These are phyloP conservation scores for Sebastes hubbsi DNA, from an alignment of 2,797 vertebrate species.

Conservation along the genomic window DNA sequence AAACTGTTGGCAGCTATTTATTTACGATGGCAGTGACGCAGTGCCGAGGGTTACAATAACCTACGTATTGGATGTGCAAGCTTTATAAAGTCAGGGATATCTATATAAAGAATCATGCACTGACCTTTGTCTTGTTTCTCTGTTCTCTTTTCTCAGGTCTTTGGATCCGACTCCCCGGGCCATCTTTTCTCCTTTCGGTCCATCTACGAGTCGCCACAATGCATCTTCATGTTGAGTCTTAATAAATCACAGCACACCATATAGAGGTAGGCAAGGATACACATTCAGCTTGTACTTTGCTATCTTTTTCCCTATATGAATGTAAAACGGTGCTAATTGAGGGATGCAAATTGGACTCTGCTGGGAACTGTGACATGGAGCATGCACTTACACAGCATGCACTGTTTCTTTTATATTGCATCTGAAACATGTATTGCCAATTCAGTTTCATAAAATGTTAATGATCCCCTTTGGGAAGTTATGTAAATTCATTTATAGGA, in stretches of 20 bases:
- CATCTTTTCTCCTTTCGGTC: conserved; percentile 10
- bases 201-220: conserved; percentile 25
- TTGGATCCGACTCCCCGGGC: conserved; percentile 18
- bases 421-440: conserved; percentile 39
- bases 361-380: conserved; percentile 24
- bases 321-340: conserved; percentile 3
- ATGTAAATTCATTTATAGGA: background rate
- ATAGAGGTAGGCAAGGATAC: conserved; percentile 73
- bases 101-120: background rate
- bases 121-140: conserved; percentile 12
- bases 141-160: conserved; percentile 50
- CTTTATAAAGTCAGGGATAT: background rate
- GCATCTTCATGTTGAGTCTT: conserved; percentile 75
- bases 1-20: background rate
- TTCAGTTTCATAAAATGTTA: conserved; percentile 31
- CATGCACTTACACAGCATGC: background rate
- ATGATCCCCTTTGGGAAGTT: conserved; percentile 43
- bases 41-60: background rate
- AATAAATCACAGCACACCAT: conserved; percentile 60
- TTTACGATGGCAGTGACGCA: background rate
- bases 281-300: background rate
- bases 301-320: background rate
- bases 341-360: background rate
- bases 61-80: background rate
- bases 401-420: conserved; percentile 38